Evolutionary conservation across 2,113 vertebrate genomes (phyloP).

Genomic region (Corvus hawaiiensis): DNA sequence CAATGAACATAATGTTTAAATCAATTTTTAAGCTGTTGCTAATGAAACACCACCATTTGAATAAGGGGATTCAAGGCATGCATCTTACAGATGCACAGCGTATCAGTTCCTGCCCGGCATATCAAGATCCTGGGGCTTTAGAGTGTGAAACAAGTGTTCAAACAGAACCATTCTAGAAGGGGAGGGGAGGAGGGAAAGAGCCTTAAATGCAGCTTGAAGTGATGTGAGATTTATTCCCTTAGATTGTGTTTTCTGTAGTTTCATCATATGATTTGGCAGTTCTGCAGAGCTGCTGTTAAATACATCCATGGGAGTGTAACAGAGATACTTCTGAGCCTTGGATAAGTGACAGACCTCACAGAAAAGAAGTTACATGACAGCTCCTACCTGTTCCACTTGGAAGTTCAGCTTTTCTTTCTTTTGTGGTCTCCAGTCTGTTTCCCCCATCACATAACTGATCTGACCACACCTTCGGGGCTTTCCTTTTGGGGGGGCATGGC

Average conservation of each 20-base stretch:
- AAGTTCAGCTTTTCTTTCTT: not conserved
- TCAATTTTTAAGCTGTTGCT: conserved; percentile 11
- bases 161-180: not conserved
- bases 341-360: not conserved
- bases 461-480: not conserved
- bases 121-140: not conserved
- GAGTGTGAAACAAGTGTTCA: not conserved
- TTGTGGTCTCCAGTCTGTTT: not conserved
- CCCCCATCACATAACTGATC: not conserved
- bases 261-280: conserved; percentile 25
- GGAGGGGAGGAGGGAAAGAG: not conserved
- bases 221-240: conserved; percentile 11
- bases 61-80: not conserved
- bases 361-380: not conserved
- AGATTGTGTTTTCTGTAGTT: not conserved
- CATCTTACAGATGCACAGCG: not conserved
- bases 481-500: not conserved
- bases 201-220: not conserved
- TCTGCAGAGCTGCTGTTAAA: not conserved
- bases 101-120: not conserved
- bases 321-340: not conserved
- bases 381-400: not conserved
- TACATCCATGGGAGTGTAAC: not conserved
- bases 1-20: conserved; percentile 47
- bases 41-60: conserved; percentile 3